These are phyloP conservation scores for Heterocephalus glaber DNA, from an alignment of 2,113 vertebrate genomes.

Conservation along the genomic window DNA sequence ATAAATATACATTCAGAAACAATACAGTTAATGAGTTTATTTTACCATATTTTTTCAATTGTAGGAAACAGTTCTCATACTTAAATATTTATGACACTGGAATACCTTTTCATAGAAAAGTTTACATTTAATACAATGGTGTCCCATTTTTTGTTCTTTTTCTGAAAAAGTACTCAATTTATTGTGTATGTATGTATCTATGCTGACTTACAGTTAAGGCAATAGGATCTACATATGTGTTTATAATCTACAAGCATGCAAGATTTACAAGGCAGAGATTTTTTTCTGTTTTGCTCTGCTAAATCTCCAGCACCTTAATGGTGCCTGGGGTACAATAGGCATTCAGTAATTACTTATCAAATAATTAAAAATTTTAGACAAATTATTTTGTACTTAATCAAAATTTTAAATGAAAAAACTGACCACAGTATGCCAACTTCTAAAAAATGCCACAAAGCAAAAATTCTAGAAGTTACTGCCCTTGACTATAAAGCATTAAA, in stretches of 20 bases:
- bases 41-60: neutral
- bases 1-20: neutral
- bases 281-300: neutral
- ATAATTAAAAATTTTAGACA: conserved; percentile 23
- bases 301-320: neutral
- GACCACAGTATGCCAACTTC: neutral
- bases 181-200: neutral
- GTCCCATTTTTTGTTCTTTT: neutral
- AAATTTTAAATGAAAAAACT: neutral
- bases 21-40: conserved; percentile 8
- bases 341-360: neutral
- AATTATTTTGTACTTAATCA: conserved; percentile 28
- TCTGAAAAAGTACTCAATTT: conserved; percentile 32
- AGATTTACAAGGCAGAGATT: neutral
- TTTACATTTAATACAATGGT: neutral
- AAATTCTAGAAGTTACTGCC: conserved; percentile 12
- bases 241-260: neutral
- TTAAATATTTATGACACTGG: conserved; percentile 3
- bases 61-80: neutral
- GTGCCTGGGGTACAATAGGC: neutral
- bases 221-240: neutral
- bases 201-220: neutral
- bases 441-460: conserved; percentile 10
- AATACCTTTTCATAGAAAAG: neutral
- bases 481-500: neutral